These are phyloP conservation scores for Caiman crocodilus DNA, from an alignment of 2,797 vertebrate species.

Conservation along the genomic window DNA sequence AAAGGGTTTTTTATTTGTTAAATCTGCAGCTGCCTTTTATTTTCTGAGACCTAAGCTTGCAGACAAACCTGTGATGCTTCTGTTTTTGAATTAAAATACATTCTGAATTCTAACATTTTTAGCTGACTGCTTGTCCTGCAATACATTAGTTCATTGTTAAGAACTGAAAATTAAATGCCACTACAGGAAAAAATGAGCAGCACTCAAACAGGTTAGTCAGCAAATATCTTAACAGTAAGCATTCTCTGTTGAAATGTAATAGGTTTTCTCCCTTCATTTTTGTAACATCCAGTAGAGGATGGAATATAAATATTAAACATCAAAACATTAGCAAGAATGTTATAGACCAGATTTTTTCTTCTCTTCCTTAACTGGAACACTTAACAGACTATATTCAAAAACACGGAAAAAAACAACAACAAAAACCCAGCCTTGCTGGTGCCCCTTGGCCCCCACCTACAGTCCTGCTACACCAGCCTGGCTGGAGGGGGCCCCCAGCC, in stretches of 20 bases:
- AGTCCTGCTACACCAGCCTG: too few relatives aligned
- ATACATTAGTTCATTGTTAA: background rate
- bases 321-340: too few relatives aligned
- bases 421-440: too few relatives aligned
- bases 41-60: background rate
- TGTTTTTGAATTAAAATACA: background rate
- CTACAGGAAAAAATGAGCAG: conserved; percentile 46
- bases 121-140: background rate
- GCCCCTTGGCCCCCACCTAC: too few relatives aligned
- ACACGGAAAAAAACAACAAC: too few relatives aligned
- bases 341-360: too few relatives aligned
- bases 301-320: background rate
- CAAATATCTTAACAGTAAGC: background rate
- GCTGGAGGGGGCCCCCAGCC: too few relatives aligned
- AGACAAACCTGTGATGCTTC: background rate
- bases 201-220: conserved; percentile 16
- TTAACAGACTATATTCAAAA: too few relatives aligned
- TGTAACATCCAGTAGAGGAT: conserved; percentile 44
- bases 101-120: background rate
- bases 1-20: background rate
- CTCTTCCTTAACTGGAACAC: too few relatives aligned
- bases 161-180: conserved; percentile 35
- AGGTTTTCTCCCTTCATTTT: conserved; percentile 24
- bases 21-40: background rate
- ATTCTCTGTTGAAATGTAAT: conserved; percentile 27